Evolutionary conservation across 1,140 invertebrate species (phyloP).

Genomic region (Drosophila micromelanica): DNA sequence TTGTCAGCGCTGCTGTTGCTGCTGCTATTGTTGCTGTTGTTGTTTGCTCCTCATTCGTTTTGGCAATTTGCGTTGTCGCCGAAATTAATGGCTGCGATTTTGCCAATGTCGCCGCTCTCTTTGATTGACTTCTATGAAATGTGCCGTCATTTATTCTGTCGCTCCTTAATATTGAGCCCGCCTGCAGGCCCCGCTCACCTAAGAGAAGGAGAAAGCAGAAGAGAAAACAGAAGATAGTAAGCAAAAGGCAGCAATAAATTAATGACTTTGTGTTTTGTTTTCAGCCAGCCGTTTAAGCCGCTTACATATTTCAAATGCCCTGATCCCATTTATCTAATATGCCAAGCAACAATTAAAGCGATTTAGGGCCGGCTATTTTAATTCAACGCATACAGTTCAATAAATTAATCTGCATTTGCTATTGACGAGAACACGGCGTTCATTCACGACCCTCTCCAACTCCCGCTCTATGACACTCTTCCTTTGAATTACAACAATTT

Average conservation of each 20-base stretch:
- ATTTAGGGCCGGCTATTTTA: constrained; percentile 61
- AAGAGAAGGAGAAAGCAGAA: constrained; percentile 24
- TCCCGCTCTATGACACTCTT: background rate
- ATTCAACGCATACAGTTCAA: constrained; percentile 53
- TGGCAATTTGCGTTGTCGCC: constrained; percentile 68
- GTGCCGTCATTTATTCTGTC: constrained; percentile 68
- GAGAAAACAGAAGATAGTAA: constrained; percentile 18
- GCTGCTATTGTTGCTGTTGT: constrained; percentile 13
- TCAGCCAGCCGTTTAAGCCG: constrained; percentile 19
- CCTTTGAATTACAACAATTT: constrained; percentile 37
- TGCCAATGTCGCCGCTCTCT: constrained; percentile 57
- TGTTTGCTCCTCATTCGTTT: constrained; percentile 36
- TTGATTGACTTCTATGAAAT: constrained; percentile 81
- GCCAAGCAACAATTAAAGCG: constrained; percentile 75
- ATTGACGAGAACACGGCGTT: background rate
- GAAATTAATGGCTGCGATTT: constrained; percentile 67
- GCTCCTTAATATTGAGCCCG: constrained; percentile 68
- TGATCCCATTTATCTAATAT: constrained; percentile 73
- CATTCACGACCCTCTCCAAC: background rate
- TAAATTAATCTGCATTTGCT: constrained; percentile 64
- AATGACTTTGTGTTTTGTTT: constrained; percentile 76
- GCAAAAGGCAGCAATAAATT: constrained; percentile 51
- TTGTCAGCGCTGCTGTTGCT: background rate
- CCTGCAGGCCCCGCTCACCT: constrained; percentile 14
- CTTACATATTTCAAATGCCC: constrained; percentile 69